Conservation (phyloP, 2,113 vertebrate genomes). For the Terrapene triunguis region DNA sequence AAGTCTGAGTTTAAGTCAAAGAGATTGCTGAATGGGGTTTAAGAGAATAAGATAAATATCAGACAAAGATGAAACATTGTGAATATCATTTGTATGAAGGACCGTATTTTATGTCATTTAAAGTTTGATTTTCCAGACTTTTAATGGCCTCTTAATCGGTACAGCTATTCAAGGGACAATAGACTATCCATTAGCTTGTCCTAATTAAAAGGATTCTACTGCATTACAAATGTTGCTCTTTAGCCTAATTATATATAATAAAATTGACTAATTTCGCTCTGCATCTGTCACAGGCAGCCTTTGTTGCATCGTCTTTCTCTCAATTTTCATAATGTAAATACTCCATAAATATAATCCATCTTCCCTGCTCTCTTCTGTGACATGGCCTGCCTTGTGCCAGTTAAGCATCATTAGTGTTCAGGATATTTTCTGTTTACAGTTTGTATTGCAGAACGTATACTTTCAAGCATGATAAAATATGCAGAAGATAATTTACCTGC, state of each 20-base stretch:
- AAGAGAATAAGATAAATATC: background rate
- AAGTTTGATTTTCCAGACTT: background rate
- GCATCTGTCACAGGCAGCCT: background rate
- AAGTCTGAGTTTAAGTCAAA: background rate
- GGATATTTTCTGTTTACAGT: background rate
- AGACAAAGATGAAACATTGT: background rate
- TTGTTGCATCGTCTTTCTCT: background rate
- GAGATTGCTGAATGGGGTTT: fast-evolving
- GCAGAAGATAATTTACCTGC: background rate
- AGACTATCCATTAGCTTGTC: background rate
- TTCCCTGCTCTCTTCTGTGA: background rate
- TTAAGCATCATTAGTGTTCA: slow-evolving; percentile 12
- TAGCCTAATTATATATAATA: background rate
- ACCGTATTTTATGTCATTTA: background rate
- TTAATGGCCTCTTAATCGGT: background rate
- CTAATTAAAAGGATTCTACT: slow-evolving; percentile 11
- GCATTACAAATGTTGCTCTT: slow-evolving; percentile 19
- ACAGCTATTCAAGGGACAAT: background rate
- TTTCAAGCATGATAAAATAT: background rate
- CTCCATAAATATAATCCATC: background rate
- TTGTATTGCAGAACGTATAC: background rate
- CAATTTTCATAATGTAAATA: slow-evolving; percentile 19
- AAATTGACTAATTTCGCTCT: slow-evolving; percentile 32
- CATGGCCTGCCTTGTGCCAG: background rate
- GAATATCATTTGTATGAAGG: background rate